Conservation (phyloP, 2,888 invertebrate species). For the Oasisia sp. region DNA sequence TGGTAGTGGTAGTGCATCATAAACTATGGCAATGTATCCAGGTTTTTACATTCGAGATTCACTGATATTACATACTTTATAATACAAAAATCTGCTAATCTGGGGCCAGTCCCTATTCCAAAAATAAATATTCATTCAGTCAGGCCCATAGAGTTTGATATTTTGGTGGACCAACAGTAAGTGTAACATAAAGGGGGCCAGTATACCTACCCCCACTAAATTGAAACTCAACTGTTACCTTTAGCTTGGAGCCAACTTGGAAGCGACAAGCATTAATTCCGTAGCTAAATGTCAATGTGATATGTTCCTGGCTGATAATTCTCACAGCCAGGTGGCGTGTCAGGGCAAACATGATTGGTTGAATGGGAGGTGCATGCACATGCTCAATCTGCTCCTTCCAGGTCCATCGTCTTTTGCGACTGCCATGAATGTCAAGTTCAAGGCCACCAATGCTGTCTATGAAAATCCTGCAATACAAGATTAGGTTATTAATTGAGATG, state of each 20-base stretch:
- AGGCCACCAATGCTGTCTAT: constrained; percentile 60
- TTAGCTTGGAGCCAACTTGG: constrained; percentile 61
- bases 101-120: too few species aligned
- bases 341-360: constrained; percentile 61
- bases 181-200: too few species aligned
- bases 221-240: constrained; percentile 45
- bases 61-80: too few species aligned
- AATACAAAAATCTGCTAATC: too few species aligned
- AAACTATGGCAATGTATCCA: too few species aligned
- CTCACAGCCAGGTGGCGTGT: constrained; percentile 55
- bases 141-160: too few species aligned
- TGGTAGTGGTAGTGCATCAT: too few species aligned
- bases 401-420: constrained; percentile 54
- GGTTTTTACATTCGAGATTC: too few species aligned
- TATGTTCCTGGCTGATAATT: constrained; percentile 59
- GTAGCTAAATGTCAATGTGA: constrained; percentile 56
- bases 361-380: constrained; percentile 65
- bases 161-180: too few species aligned
- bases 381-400: constrained; percentile 60
- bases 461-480: constrained; percentile 33
- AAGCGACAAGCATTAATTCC: constrained; percentile 56
- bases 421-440: constrained; percentile 56
- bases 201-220: not conserved
- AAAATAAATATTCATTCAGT: too few species aligned
- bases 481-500: not conserved